Conservation (phyloP, 2,888 invertebrate genomes). For the Nycteola revayana region DNA sequence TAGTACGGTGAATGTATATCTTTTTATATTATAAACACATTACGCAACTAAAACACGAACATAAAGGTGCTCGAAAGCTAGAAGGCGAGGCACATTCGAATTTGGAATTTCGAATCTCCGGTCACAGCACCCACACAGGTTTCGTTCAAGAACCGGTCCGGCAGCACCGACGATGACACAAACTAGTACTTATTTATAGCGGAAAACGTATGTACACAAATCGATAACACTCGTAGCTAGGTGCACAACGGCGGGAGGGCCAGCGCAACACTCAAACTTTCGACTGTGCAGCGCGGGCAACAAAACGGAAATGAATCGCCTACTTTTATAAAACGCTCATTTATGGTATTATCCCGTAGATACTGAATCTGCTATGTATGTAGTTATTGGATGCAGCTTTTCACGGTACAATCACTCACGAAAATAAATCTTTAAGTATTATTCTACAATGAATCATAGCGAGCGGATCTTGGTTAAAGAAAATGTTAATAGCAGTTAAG, state of each 20-base stretch:
- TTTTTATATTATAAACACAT: constrained; percentile 42
- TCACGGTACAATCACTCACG: constrained; percentile 42
- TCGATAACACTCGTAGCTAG: constrained; percentile 62
- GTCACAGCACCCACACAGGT: constrained; percentile 62
- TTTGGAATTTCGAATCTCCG: constrained; percentile 58
- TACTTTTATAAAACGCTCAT: constrained; percentile 41
- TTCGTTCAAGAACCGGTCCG: constrained; percentile 68
- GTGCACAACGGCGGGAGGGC: constrained; percentile 42
- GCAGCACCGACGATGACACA: constrained; percentile 62
- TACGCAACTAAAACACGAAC: constrained; percentile 51
- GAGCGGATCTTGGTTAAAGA: constrained; percentile 58
- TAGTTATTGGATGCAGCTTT: too few relatives aligned
- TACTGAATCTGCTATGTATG: constrained; percentile 31
- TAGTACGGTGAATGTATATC: constrained; percentile 18
- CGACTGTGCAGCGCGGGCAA: constrained; percentile 26
- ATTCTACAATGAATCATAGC: constrained; percentile 74
- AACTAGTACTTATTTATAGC: constrained; percentile 76
- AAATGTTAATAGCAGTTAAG: constrained; percentile 43
- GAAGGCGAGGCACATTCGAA: constrained; percentile 34
- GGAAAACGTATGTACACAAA: constrained; percentile 75
- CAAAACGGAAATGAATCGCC: constrained; percentile 35
- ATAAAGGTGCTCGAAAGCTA: constrained; percentile 43
- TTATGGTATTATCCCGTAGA: too few relatives aligned
- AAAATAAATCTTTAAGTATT: constrained; percentile 56
- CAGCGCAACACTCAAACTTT: constrained; percentile 45